Percentiles rank a stretch among this genome's conserved stretches.
phyloP scores from a whole-genome alignment of 2,113 vertebrate genomes.

The Spheniscus mendiculus region DNA sequence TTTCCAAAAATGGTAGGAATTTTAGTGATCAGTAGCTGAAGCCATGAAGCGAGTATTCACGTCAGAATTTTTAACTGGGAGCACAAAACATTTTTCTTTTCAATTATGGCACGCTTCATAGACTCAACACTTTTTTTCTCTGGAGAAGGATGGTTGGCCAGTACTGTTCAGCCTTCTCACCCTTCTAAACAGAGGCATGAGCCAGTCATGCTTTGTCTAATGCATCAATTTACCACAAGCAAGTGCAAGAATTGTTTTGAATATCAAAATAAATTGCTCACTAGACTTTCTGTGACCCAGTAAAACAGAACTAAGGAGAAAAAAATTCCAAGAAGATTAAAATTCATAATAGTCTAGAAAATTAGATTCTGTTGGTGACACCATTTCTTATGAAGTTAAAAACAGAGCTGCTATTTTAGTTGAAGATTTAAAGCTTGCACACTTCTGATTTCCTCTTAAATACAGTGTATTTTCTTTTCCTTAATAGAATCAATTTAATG shows the following conservation, averaged over 20 bases:
- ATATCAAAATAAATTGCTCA: not conserved
- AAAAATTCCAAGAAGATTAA: not conserved
- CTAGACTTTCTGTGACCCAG: not conserved
- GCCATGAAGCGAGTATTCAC: not conserved
- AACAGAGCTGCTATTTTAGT: not conserved
- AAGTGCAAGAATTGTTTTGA: not conserved
- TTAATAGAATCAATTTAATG: not conserved
- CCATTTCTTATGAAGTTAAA: not conserved
- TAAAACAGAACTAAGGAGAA: not conserved
- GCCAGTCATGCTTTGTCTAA: not conserved
- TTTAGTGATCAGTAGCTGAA: not conserved
- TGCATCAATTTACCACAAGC: not conserved
- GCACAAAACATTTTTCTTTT: not conserved
- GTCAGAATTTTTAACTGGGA: not conserved
- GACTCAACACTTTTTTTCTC: not conserved
- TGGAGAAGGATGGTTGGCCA: not conserved
- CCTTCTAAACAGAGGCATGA: not conserved
- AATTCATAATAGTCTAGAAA: not conserved
- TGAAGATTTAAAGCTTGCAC: not conserved
- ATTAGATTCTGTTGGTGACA: not conserved
- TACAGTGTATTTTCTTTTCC: not conserved
- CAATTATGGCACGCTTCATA: not conserved
- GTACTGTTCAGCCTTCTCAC: not conserved
- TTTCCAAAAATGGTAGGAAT: not conserved
- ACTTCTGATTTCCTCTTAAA: not conserved